phyloP scores from a whole-genome alignment of 2,888 invertebrate genomes.

The Eupithecia vulgata region DNA sequence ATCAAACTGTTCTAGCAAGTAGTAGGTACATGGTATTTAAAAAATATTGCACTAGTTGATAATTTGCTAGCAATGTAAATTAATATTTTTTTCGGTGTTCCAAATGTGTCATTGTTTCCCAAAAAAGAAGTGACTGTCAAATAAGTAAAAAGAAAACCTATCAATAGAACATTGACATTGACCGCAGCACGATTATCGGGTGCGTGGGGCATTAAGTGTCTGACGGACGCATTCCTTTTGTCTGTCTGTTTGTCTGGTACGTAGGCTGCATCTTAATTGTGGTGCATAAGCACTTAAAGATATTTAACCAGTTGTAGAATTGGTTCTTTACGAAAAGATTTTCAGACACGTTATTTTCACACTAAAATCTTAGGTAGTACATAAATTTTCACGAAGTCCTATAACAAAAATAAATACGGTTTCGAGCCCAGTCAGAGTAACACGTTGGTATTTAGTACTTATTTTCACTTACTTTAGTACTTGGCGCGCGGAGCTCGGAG shows the following conservation, averaged over 20 bases:
- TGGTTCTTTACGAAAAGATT: neutral
- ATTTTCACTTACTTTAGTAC: no score
- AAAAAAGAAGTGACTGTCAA: neutral
- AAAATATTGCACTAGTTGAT: neutral
- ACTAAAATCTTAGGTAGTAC: no score
- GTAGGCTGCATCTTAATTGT: conserved; percentile 46
- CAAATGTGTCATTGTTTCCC: neutral
- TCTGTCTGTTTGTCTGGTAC: conserved; percentile 57
- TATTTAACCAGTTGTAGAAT: neutral
- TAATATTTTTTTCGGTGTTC: neutral
- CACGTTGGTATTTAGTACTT: no score
- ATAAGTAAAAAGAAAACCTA: neutral
- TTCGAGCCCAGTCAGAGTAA: no score
- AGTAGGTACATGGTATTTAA: neutral
- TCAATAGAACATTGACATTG: conserved; percentile 27
- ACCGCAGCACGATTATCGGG: conserved; percentile 53
- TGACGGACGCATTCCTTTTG: conserved; percentile 59
- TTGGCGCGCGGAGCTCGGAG: no score
- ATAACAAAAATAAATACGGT: no score
- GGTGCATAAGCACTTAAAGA: conserved; percentile 28
- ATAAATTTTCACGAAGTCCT: no score
- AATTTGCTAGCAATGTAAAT: neutral
- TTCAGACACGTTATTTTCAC: no score
- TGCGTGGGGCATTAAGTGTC: conserved; percentile 67
- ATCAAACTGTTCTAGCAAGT: neutral